These are phyloP conservation scores for Ivindomyrus marchei DNA, from an alignment of 2,113 vertebrate species.

Conservation along the genomic window DNA sequence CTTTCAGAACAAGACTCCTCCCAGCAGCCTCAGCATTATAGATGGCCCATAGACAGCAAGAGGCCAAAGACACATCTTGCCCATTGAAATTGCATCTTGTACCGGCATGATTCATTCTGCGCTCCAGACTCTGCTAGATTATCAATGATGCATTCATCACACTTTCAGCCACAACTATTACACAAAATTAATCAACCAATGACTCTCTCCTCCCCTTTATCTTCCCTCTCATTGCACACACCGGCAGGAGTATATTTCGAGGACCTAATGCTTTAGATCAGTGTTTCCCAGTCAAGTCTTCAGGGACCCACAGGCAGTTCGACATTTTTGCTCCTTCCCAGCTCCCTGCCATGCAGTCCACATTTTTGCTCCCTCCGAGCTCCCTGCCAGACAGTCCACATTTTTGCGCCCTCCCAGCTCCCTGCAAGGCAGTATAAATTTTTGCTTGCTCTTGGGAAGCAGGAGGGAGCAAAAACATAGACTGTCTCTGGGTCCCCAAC, in stretches of 20 bases:
- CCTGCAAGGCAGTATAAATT: no score
- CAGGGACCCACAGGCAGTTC: neutral
- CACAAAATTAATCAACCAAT: neutral
- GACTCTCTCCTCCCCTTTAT: neutral
- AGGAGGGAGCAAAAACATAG: neutral
- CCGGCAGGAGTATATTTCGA: neutral
- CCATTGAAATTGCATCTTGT: neutral
- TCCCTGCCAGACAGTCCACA: no score
- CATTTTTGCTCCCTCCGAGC: neutral
- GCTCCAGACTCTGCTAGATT: neutral
- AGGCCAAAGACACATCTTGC: neutral
- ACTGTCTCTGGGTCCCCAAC: neutral
- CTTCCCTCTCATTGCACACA: neutral
- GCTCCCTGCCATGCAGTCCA: neutral
- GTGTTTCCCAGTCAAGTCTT: neutral
- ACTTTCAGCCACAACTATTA: neutral
- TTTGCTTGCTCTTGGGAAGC: no score
- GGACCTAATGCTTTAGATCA: neutral
- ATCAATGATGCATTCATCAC: conserved; percentile 11
- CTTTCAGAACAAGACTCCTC: neutral
- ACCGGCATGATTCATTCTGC: neutral
- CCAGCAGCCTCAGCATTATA: neutral
- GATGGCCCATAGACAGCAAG: neutral
- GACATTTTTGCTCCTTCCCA: neutral
- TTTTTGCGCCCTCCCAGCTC: no score